phyloP scores from a whole-genome alignment of 1,140 invertebrate species.

The Drosophila santomea region DNA sequence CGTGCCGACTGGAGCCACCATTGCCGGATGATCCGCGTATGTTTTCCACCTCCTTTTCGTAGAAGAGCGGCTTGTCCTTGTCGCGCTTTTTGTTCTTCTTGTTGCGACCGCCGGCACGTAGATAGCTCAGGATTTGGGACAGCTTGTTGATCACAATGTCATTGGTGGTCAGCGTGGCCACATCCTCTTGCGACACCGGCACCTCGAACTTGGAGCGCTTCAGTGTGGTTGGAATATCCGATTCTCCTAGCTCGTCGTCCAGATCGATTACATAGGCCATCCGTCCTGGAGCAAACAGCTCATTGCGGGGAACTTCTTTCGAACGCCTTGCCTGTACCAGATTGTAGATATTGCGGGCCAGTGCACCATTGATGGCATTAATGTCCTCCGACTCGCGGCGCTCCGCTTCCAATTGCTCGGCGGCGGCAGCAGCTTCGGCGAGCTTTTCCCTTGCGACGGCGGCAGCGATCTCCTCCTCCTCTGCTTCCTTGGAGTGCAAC shows the following conservation, averaged over 20 bases:
- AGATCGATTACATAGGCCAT: conserved; percentile 99
- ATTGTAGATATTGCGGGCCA: conserved; percentile 91
- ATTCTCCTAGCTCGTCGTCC: conserved; percentile 91
- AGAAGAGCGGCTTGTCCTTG: conserved; percentile 83
- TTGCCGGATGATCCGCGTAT: conserved; percentile 20
- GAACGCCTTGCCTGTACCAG: conserved; percentile 88
- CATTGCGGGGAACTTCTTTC: conserved; percentile 92
- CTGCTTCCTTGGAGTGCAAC: conserved; percentile 90
- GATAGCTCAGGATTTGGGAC: conserved; percentile 97
- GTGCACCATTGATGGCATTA: conserved; percentile 91
- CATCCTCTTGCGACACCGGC: conserved; percentile 87
- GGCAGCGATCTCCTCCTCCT: conserved; percentile 94
- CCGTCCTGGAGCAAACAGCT: conserved; percentile 96
- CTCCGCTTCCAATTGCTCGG: conserved; percentile 86
- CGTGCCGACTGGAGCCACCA: not conserved
- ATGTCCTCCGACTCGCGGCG: conserved; percentile 86
- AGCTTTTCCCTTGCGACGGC: conserved; percentile 93
- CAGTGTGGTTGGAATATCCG: conserved; percentile 97
- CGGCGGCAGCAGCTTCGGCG: conserved; percentile 87
- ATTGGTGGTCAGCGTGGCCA: conserved; percentile 94
- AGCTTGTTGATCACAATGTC: conserved; percentile 99
- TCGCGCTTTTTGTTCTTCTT: conserved; percentile 91
- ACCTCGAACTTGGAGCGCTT: conserved; percentile 98
- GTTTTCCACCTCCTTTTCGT: conserved; percentile 77
- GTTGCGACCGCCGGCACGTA: conserved; percentile 91